phyloP scores from a whole-genome alignment of 2,797 vertebrate species.

The Synaphobranchus kaupii region DNA sequence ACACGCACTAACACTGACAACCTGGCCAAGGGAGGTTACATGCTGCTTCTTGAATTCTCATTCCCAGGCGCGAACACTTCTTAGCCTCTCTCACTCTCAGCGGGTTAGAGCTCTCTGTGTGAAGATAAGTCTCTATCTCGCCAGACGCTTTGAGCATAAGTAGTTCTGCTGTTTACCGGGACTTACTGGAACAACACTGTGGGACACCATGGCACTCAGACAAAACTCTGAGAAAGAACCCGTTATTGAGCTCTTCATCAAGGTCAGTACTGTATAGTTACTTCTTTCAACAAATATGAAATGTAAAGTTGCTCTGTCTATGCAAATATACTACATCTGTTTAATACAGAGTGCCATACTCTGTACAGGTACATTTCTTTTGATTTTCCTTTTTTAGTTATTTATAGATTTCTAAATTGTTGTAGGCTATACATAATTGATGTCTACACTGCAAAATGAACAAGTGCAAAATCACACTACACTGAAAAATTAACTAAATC shows the following conservation, averaged over 20 bases:
- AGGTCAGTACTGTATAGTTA: constrained; percentile 72
- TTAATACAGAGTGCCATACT: neutral
- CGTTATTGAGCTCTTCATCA: constrained; percentile 88
- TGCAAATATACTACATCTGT: neutral
- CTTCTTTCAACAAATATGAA: neutral
- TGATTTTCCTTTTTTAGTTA: neutral
- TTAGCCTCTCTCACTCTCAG: neutral
- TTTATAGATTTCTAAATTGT: neutral
- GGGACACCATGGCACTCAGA: constrained; percentile 73
- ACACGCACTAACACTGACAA: neutral
- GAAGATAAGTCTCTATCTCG: neutral
- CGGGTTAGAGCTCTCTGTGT: neutral
- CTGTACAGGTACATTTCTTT: neutral
- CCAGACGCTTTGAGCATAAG: neutral
- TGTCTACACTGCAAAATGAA: no score
- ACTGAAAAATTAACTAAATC: no score
- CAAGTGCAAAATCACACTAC: no score
- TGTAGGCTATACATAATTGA: neutral
- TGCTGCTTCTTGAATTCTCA: constrained; percentile 8
- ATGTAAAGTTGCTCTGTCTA: neutral
- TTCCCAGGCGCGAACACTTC: neutral
- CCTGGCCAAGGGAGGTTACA: neutral
- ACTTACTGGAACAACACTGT: neutral
- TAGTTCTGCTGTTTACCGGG: neutral
- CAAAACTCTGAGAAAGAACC: constrained; percentile 77